Percentiles rank a stretch among this genome's conserved stretches.
phyloP scores from a whole-genome alignment of 2,113 vertebrate species.

The Meriones unguiculatus region DNA sequence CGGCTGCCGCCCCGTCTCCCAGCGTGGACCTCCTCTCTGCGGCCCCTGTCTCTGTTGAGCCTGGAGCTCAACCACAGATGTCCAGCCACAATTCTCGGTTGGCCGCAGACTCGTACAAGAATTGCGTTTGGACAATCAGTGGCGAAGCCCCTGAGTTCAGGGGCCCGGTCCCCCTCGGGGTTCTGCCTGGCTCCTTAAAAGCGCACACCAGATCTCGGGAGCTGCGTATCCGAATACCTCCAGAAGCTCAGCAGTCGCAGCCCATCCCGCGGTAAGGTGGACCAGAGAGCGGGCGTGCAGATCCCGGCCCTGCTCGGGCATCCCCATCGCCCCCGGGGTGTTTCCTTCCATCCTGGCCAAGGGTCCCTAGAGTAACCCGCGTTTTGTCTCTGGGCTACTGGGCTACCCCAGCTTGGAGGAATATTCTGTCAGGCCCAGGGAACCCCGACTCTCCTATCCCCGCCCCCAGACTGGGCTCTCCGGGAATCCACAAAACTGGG shows the following conservation, averaged over 20 bases:
- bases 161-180: constrained; percentile 71
- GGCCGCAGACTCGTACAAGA: constrained; percentile 96
- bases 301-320: constrained; percentile 66
- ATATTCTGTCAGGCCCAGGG: constrained; percentile 66
- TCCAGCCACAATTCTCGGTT: constrained; percentile 99
- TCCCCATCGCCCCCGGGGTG: constrained; percentile 51
- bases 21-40: neutral
- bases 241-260: constrained; percentile 48
- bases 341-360: constrained; percentile 57
- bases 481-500: constrained; percentile 59
- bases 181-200: constrained; percentile 80
- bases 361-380: constrained; percentile 68
- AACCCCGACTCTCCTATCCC: constrained; percentile 72
- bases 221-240: constrained; percentile 55
- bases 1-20: constrained; percentile 3
- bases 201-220: constrained; percentile 61
- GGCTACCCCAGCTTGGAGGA: constrained; percentile 53
- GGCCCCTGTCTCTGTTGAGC: constrained; percentile 58
- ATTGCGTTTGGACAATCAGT: constrained; percentile 99
- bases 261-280: constrained; percentile 75
- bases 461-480: constrained; percentile 60
- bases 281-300: constrained; percentile 12
- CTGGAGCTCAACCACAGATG: constrained; percentile 98
- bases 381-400: constrained; percentile 54
- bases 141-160: constrained; percentile 90